Conservation (phyloP, 2,888 invertebrate genomes). For the Petrolisthes cinctipes region DNA sequence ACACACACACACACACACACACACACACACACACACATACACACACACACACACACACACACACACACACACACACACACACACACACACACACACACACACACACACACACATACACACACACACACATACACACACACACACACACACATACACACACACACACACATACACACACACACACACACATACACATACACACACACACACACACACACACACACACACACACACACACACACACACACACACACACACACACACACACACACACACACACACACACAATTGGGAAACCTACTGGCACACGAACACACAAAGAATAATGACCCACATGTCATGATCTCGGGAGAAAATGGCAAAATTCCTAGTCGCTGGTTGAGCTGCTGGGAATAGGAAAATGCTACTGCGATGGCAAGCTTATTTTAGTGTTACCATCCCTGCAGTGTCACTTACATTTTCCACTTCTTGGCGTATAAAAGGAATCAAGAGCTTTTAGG, state of each 20-base stretch:
- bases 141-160: constrained; percentile 19
- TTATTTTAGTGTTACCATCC: too few species aligned
- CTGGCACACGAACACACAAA: too few species aligned
- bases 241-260: not conserved
- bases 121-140: constrained; percentile 15
- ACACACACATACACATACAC: constrained; percentile 24
- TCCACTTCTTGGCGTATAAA: too few species aligned
- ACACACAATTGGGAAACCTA: not conserved
- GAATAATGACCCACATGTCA: too few species aligned
- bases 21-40: constrained; percentile 31
- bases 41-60: constrained; percentile 17
- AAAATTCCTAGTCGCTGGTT: too few species aligned
- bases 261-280: not conserved
- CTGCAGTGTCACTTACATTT: too few species aligned
- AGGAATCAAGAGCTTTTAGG: too few species aligned
- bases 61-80: constrained; percentile 7
- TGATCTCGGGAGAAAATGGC: too few species aligned
- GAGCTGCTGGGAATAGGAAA: too few species aligned
- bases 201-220: constrained; percentile 6
- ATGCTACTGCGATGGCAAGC: too few species aligned
- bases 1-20: constrained; percentile 30
- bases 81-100: constrained; percentile 14
- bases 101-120: constrained; percentile 15
- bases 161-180: constrained; percentile 25
- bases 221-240: not conserved